Evolutionary conservation across 2,113 vertebrate species (phyloP).

Genomic region (Heterotilapia buettikoferi): DNA sequence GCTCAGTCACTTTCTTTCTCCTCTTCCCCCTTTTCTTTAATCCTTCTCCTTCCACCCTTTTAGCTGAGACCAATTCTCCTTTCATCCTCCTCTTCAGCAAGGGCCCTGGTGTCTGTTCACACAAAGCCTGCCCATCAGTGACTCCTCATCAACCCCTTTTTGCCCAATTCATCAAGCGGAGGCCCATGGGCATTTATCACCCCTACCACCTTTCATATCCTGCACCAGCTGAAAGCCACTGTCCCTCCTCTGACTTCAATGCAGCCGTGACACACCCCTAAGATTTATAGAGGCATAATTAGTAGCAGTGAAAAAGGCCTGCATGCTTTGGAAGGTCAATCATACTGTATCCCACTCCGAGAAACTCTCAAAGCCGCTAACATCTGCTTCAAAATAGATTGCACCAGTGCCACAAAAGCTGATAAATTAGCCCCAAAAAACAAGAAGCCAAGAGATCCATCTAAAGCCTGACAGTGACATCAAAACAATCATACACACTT

Average conservation of each 20-base stretch:
- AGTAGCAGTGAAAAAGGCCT: constrained; percentile 58
- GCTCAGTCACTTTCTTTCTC: constrained; percentile 23
- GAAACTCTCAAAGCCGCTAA: constrained; percentile 30
- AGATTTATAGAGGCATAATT: constrained; percentile 72
- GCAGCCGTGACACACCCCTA: constrained; percentile 57
- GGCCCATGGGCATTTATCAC: constrained; percentile 69
- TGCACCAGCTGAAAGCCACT: constrained; percentile 69
- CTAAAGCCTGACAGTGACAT: constrained; percentile 27
- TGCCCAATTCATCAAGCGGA: constrained; percentile 66
- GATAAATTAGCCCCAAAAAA: constrained; percentile 49
- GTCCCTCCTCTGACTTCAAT: constrained; percentile 70
- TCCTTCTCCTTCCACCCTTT: constrained; percentile 38
- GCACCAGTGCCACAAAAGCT: constrained; percentile 29
- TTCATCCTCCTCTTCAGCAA: constrained; percentile 52
- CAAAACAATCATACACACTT: constrained; percentile 38
- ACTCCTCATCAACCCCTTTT: constrained; percentile 68
- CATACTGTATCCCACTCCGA: constrained; percentile 36
- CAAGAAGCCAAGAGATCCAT: constrained; percentile 43
- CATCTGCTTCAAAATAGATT: constrained; percentile 54
- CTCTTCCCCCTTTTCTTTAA: constrained; percentile 36
- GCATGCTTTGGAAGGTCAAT: constrained; percentile 53
- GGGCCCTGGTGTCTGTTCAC: constrained; percentile 53
- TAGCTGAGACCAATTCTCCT: constrained; percentile 63
- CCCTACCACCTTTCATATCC: constrained; percentile 68
- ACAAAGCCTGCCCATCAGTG: constrained; percentile 68